Evolutionary conservation across 2,888 invertebrate species (phyloP).

Genomic region (Heliconius cydno): DNA sequence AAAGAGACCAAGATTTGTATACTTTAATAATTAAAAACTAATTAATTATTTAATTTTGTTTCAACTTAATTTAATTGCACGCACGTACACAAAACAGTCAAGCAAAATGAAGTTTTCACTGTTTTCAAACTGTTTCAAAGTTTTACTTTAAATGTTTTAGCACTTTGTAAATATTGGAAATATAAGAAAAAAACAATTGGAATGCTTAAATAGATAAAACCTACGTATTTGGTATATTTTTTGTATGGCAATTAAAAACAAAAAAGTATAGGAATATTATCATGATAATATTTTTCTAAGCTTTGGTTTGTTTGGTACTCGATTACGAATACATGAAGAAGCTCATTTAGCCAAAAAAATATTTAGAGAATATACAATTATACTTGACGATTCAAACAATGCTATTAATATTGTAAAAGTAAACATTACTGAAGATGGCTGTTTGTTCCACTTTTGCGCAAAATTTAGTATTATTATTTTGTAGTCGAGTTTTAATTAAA

Average conservation of each 20-base stretch:
- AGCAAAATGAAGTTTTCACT: too few species aligned
- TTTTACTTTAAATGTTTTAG: neutral
- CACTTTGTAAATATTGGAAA: neutral
- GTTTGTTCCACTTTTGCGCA: too few species aligned
- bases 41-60: neutral
- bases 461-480: neutral
- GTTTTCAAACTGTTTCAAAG: neutral
- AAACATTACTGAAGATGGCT: too few species aligned
- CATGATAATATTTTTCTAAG: neutral
- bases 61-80: neutral
- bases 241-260: too few species aligned
- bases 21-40: neutral
- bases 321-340: neutral
- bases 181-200: neutral
- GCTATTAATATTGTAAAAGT: too few species aligned
- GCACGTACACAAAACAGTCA: neutral
- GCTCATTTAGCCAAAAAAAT: neutral
- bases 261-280: neutral
- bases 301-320: neutral
- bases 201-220: neutral
- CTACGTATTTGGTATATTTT: neutral
- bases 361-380: too few species aligned
- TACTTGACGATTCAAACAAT: too few species aligned
- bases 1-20: neutral
- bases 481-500: neutral